These are phyloP conservation scores for Pegoplata infirma DNA, from an alignment of 2,888 invertebrate genomes.

Conservation along the genomic window DNA sequence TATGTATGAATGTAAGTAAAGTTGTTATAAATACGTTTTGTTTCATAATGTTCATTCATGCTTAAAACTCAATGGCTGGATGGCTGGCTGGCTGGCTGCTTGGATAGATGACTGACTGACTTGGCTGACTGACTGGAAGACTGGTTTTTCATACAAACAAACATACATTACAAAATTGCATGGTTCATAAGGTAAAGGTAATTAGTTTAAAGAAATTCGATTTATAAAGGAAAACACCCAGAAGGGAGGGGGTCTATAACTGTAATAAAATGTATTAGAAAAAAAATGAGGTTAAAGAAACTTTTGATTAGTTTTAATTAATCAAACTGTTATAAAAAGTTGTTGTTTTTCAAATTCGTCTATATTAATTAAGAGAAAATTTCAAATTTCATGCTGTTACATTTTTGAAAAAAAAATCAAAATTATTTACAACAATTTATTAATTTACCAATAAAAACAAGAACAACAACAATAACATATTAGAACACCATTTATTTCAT, in stretches of 20 bases:
- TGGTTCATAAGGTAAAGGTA: slow-evolving; percentile 40
- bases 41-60: slow-evolving; percentile 61
- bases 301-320: too few relatives aligned
- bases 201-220: too few relatives aligned
- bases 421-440: neutral
- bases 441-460: slow-evolving; percentile 14
- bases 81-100: slow-evolving; percentile 11
- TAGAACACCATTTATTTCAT: slow-evolving; percentile 37
- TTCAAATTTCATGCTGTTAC: too few relatives aligned
- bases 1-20: neutral
- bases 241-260: too few relatives aligned
- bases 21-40: slow-evolving; percentile 28
- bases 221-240: too few relatives aligned
- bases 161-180: slow-evolving; percentile 29
- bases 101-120: too few relatives aligned
- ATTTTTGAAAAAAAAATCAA: neutral
- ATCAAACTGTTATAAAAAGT: too few relatives aligned
- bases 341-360: too few relatives aligned
- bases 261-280: too few relatives aligned
- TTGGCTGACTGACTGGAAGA: neutral
- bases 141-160: slow-evolving; percentile 35
- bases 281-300: too few relatives aligned
- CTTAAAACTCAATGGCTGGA: slow-evolving; percentile 58
- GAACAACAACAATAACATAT: slow-evolving; percentile 61
- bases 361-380: too few relatives aligned